Base-by-base conservation (phyloP, 2,797 vertebrate species). In the Acipenser oxyrinchus region DNA sequence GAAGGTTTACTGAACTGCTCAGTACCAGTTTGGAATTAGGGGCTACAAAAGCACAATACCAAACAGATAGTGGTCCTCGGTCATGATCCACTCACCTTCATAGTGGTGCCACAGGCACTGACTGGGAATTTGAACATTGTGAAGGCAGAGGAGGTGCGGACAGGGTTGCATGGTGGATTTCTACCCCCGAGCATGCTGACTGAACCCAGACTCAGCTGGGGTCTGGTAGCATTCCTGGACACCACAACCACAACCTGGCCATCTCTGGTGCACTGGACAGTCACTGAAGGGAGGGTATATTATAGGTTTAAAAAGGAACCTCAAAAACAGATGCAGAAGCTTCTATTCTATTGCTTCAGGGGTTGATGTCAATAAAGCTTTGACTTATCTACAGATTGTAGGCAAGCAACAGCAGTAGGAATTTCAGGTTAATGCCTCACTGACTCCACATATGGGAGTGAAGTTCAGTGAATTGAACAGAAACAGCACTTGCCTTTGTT, bases 81-180 rank as follows among this genome's bases (percentile, higher is more conserved):
- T n/a, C n/a, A n/a, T n/a, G 15, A 10, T 6, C 2, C 6, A n/a
- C 49, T 67, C 66, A 67, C 58, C 51, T 15, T n/a, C 15, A 63
- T 13, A 13, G 4, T 37, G 10, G 50, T 88, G 1, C 88, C 89
- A 77, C 88, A 91, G 49, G 78, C 75, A 2, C 79, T 82, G 60
- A 85, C 83, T 15, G 87, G 75, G 67, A 90, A 90, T 75, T 89
- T 86, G 71, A 84, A 89, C 65, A 89, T 79, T 49, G 70, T 72
- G 15, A 89, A 91, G 10, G 71, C 66, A 7, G 76, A 58, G 10
- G 82, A 88, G 71, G 66, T 68, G 66, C 49, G 51, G 15, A 63
- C 66, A 55, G 60, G 65, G 5, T n/a, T 50, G n/a, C n/a, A 23
- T 7, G 18, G 6, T 2, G 48, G 23, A 15, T 7, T 4, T 10